Evolutionary conservation across 2,888 invertebrate genomes (phyloP).

Genomic region (Amblyjoppa fuscipennis): DNA sequence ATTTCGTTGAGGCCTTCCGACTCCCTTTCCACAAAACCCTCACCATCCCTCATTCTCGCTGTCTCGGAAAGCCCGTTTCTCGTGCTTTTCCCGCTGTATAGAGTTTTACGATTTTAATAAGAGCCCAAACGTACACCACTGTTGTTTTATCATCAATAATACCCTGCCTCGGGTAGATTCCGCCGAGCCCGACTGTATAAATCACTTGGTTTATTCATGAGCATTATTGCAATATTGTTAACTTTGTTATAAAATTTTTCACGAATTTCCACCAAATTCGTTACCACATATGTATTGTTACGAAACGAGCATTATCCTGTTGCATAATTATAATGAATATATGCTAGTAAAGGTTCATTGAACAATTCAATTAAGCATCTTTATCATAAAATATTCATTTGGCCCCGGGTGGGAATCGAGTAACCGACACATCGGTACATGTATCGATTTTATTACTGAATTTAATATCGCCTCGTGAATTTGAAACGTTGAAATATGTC

Average conservation of each 20-base stretch:
- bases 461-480: too few species aligned
- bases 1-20: constrained; percentile 72
- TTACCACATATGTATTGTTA: not conserved
- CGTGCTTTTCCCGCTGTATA: constrained; percentile 63
- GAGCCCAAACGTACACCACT: constrained; percentile 62
- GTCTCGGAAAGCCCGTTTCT: constrained; percentile 51
- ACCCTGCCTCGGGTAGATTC: not conserved
- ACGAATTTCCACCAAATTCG: not conserved
- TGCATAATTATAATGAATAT: constrained; percentile 21
- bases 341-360: not conserved
- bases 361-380: constrained; percentile 24
- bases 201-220: constrained; percentile 13
- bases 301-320: constrained; percentile 3
- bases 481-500: too few species aligned
- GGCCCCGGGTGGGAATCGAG: not conserved
- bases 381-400: constrained; percentile 8
- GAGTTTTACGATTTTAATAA: constrained; percentile 81
- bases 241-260: constrained; percentile 8
- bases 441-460: not conserved
- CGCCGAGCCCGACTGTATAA: not conserved
- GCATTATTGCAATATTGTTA: constrained; percentile 18
- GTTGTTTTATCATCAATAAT: constrained; percentile 75
- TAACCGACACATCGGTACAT: not conserved
- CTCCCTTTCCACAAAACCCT: constrained; percentile 68
- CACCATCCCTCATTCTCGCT: constrained; percentile 68